phyloP scores from a whole-genome alignment of 2,888 invertebrate genomes.

The Mythimna ferrago region DNA sequence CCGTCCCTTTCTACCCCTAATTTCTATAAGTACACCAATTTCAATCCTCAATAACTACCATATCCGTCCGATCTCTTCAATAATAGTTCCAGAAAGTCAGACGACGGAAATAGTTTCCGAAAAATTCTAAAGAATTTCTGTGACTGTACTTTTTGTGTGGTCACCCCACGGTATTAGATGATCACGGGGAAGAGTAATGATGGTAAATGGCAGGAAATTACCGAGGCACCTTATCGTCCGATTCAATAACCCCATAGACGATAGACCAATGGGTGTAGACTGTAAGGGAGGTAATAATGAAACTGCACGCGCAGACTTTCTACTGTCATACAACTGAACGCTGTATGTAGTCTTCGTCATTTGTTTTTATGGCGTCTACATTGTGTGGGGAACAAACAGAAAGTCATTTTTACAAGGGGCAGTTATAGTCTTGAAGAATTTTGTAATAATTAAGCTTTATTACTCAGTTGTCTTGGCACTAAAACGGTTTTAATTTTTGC shows the following conservation, averaged over 20 bases:
- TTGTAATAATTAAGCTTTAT: slow-evolving; percentile 37
- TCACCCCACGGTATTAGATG: slow-evolving; percentile 67
- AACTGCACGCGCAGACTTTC: slow-evolving; percentile 82
- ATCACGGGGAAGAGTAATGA: slow-evolving; percentile 85
- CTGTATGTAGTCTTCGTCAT: slow-evolving; percentile 36
- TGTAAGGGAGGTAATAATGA: slow-evolving; percentile 84
- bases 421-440: slow-evolving; percentile 20
- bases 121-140: slow-evolving; percentile 53
- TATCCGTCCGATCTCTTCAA: slow-evolving; percentile 54
- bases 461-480: neutral
- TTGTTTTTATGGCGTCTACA: slow-evolving; percentile 26
- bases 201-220: slow-evolving; percentile 89
- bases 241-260: slow-evolving; percentile 88
- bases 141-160: slow-evolving; percentile 59
- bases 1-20: slow-evolving; percentile 54
- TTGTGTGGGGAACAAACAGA: slow-evolving; percentile 40
- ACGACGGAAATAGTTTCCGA: slow-evolving; percentile 62
- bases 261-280: slow-evolving; percentile 66
- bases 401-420: slow-evolving; percentile 15
- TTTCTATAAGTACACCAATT: slow-evolving; percentile 65
- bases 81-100: slow-evolving; percentile 43
- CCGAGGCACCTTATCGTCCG: slow-evolving; percentile 88
- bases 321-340: slow-evolving; percentile 69
- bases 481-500: slow-evolving; percentile 14
- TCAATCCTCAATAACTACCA: slow-evolving; percentile 61